Percentiles rank a stretch among this genome's conserved stretches.
Conservation (phyloP, 2,113 vertebrate genomes). For the Neolamprologus falcicula region DNA sequence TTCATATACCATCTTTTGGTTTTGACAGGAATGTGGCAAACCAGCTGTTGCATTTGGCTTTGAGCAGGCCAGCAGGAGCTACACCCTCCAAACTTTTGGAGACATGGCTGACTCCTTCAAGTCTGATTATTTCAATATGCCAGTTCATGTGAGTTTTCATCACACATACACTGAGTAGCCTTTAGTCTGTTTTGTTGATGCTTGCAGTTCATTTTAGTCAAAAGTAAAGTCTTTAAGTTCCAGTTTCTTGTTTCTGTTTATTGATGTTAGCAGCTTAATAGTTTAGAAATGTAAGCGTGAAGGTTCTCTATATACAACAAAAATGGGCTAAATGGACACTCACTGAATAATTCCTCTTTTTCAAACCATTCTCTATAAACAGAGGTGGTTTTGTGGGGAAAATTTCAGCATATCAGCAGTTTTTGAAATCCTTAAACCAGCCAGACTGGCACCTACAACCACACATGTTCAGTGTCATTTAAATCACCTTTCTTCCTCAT, state of each 20-base stretch:
- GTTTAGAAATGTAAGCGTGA: neutral
- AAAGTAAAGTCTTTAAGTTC: neutral
- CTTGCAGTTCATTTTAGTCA: neutral
- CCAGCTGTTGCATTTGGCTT: slow-evolving; percentile 96
- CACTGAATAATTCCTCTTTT: neutral
- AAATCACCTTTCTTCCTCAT: neutral
- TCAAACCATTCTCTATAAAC: neutral
- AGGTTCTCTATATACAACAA: neutral
- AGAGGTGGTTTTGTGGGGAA: neutral
- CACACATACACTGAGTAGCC: neutral
- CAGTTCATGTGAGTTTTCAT: slow-evolving; percentile 87
- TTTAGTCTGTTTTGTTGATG: neutral
- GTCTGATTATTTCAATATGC: slow-evolving; percentile 99
- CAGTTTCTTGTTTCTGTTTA: neutral
- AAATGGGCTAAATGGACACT: neutral
- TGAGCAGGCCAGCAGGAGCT: slow-evolving; percentile 91
- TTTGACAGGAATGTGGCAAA: slow-evolving; percentile 89
- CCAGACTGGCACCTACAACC: neutral
- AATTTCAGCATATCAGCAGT: neutral
- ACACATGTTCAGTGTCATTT: neutral
- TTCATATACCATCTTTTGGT: neutral
- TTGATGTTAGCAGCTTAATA: neutral
- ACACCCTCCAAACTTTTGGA: slow-evolving; percentile 89
- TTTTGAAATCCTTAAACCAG: neutral
- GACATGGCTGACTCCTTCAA: slow-evolving; percentile 99